Conservation (phyloP, 2,113 vertebrate species). For the Caracal caracal region DNA sequence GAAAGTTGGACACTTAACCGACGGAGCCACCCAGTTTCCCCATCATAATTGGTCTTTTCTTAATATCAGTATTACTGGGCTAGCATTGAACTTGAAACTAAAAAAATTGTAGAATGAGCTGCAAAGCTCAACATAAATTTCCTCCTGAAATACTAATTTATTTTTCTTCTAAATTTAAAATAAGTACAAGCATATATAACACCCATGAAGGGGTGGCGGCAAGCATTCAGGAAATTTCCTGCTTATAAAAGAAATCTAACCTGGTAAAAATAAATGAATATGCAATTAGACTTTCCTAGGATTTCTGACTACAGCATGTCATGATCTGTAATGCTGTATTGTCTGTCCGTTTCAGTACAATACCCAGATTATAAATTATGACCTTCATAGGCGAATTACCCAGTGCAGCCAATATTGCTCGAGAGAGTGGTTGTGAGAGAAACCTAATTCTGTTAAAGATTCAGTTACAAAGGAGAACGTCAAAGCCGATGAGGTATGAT, state of each 20-base stretch:
- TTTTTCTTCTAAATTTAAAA: conserved; percentile 30
- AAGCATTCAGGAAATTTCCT: not conserved
- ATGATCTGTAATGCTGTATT: not conserved
- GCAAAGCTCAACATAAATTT: conserved; percentile 1
- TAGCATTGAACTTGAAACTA: not conserved
- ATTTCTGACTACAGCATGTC: not conserved
- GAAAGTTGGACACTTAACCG: no score
- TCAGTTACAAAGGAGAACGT: conserved; percentile 82
- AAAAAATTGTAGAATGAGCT: not conserved
- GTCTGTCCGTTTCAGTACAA: not conserved
- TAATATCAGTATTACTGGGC: not conserved
- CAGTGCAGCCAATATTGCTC: not conserved
- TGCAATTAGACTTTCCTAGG: not conserved
- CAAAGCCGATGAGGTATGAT: conserved; percentile 72
- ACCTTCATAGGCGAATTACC: conserved; percentile 10
- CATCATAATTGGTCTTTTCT: not conserved
- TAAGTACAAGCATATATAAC: not conserved
- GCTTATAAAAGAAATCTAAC: not conserved
- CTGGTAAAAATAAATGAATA: not conserved
- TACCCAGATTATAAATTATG: conserved; percentile 20
- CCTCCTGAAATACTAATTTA: not conserved
- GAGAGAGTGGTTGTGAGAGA: conserved; percentile 20
- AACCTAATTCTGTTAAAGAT: conserved; percentile 82
- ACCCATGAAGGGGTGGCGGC: not conserved
- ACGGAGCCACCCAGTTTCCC: no score